Evolutionary conservation across 2,113 vertebrate genomes (phyloP), one percentile per base, ranked within the genome.

Genomic region (Siphamia tubifer): DNA sequence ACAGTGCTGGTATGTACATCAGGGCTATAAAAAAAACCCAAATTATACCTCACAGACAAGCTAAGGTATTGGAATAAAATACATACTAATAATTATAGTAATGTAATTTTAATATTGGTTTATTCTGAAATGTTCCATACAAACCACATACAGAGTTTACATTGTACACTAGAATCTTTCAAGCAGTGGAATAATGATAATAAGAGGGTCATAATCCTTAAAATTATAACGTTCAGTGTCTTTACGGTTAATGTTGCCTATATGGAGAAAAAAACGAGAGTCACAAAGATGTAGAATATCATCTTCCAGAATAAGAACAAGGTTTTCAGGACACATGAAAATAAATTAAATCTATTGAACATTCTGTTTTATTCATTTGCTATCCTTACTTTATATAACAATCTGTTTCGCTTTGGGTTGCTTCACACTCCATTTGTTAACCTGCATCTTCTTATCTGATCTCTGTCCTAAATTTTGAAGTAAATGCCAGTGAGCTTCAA

Each of bases 101-200:
- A 70, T 58, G 31, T 49, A 36, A 64, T 44, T 56, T 35, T 40
- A 38, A 43, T 21, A 32, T 77, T 54, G n/a, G n/a, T n/a, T n/a
- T n/a, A 55, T 48, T 42, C 62, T 80, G 35, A 57, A 64, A 77
- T 51, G 55, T 75, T 66, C 63, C 66, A 53, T 68, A 10, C 35
- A 65, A 65, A 61, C 55, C 61, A 34, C 52, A 66, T 9, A 32
- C 9, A 12, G 48, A 54, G 34, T 34, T 12, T 23, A 51, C 4
- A 30, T 2, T 55, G 40, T 51, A 6, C 13, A 31, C 17, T n/a
- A 17, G n/a, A 48, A 20, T 5, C 20, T 25, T 43, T 8, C 44
- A 61, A 48, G 20, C 43, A 54, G 27, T 31, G 25, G 57, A 30
- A 39, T 45, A 51, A 44, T 39, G 72, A 64, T 38, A 1, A 25